These are phyloP conservation scores for Pterophyllum scalare DNA, from an alignment of 2,113 vertebrate genomes.

Conservation along the genomic window DNA sequence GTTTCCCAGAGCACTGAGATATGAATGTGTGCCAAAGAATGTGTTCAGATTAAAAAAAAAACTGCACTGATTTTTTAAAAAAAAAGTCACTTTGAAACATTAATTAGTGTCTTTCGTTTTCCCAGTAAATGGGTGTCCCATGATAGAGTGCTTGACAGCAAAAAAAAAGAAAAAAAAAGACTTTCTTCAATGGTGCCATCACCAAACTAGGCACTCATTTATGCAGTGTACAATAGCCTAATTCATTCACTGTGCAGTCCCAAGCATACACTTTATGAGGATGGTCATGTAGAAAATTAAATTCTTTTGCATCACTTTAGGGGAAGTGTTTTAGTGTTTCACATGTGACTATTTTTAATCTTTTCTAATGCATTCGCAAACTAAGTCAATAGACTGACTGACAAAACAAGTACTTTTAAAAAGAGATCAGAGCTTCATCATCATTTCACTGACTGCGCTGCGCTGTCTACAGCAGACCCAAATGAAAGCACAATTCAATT, in stretches of 20 bases:
- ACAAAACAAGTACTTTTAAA: not conserved
- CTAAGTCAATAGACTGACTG: not conserved
- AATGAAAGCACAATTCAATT: not conserved
- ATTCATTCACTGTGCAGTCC: constrained; percentile 49
- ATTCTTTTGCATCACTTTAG: not conserved
- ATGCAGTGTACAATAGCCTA: constrained; percentile 50
- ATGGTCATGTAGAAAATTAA: not conserved
- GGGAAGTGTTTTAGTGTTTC: not conserved
- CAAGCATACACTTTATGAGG: constrained; percentile 34
- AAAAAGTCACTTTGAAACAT: not conserved
- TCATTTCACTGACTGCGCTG: not conserved
- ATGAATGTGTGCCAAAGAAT: not conserved
- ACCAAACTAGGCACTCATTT: constrained; percentile 56
- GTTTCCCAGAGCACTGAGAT: not conserved
- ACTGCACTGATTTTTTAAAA: not conserved
- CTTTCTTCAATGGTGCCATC: constrained; percentile 56
- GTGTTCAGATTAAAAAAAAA: constrained; percentile 4
- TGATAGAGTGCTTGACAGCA: not conserved
- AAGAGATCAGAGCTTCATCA: not conserved
- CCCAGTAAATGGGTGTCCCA: constrained; percentile 9
- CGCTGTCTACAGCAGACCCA: not conserved
- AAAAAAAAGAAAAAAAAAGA: constrained; percentile 9
- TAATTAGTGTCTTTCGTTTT: not conserved
- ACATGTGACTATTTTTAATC: not conserved
- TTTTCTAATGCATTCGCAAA: not conserved